Base-by-base conservation (phyloP, 1,140 invertebrate genomes). In the Pseudachorutes palmiensis region DNA sequence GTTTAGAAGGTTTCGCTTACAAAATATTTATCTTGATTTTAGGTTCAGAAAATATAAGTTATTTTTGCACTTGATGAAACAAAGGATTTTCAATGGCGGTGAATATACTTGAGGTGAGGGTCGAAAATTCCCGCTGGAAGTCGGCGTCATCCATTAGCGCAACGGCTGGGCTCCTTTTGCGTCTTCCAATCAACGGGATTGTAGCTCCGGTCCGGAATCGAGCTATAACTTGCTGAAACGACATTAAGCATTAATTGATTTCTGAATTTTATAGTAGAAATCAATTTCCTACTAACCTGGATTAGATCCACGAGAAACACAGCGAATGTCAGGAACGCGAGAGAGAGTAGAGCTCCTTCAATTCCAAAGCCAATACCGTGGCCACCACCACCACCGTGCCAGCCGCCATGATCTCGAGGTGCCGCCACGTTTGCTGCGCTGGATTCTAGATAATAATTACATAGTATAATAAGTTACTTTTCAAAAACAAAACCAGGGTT, bases 301-400 rank as follows among this genome's bases (percentile, higher is more conserved):
- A 90, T 86, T 31, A 90, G 78, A 77, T 89, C 89, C 29, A 91
- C 85, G 16, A 91, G 81, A 76, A 89, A 91, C 14, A 90, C 88
- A 0, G 88, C 87, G 76, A 91, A 91, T 1, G 88, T 90, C 9
- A 91, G 79, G 77, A 91, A 90, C 2, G 87, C 88, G 65, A 91
- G 87, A 29, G 87, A 86, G 82, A 91, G 85, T 29, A 91, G 78
- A 0, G 89, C 85, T 41, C 86, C 84, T 79, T 41, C n/a, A 45
- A 12, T 19, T 90, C 88, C 31, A 87, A 80, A 0, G 88, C 86
- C 85, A 62, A 89, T 79, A 58, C 71, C 67, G 24, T 63, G 41
- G 2, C 64, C 60, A n/a, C 41, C 33, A 60, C 61, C 48, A n/a
- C 66, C 59, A 32, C 49, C 64, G 28, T 62, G 26, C 3, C 45